Percentiles rank a stretch among this genome's conserved stretches.
Conservation (phyloP, 2,888 invertebrate genomes). For the Corbicula japonica region DNA sequence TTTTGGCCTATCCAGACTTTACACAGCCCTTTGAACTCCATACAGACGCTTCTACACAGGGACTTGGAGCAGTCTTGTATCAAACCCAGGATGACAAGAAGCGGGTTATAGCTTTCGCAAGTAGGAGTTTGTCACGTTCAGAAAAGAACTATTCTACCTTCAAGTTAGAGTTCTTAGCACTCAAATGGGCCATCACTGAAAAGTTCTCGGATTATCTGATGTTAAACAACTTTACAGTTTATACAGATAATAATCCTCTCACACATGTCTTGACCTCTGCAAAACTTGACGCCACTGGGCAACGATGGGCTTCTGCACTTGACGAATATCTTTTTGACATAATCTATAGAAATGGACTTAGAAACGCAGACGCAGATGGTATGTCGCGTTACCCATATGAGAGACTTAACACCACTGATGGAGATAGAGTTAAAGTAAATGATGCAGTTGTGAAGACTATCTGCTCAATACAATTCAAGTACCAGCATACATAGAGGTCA, state of each 20-base stretch:
- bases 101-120: constrained; percentile 27
- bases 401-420: neutral
- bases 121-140: constrained; percentile 11
- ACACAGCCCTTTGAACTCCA: constrained; percentile 33
- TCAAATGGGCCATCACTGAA: constrained; percentile 23
- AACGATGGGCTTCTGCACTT: constrained; percentile 20
- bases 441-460: neutral
- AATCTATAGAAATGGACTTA: neutral
- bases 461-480: neutral
- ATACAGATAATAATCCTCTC: constrained; percentile 11
- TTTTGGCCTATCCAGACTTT: constrained; percentile 31
- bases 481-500: neutral
- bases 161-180: constrained; percentile 22
- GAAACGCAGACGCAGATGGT: constrained; percentile 13
- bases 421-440: neutral
- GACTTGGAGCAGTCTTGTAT: constrained; percentile 19
- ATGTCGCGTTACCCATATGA: constrained; percentile 12
- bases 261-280: constrained; percentile 7
- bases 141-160: constrained; percentile 20
- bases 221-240: constrained; percentile 3
- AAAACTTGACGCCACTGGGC: constrained; percentile 19
- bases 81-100: constrained; percentile 19
- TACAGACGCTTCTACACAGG: constrained; percentile 16
- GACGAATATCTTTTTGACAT: constrained; percentile 16
- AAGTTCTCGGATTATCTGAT: constrained; percentile 15